Base-by-base conservation (phyloP, 2,113 vertebrate species). In the Anarhynchus alexandrinus region DNA sequence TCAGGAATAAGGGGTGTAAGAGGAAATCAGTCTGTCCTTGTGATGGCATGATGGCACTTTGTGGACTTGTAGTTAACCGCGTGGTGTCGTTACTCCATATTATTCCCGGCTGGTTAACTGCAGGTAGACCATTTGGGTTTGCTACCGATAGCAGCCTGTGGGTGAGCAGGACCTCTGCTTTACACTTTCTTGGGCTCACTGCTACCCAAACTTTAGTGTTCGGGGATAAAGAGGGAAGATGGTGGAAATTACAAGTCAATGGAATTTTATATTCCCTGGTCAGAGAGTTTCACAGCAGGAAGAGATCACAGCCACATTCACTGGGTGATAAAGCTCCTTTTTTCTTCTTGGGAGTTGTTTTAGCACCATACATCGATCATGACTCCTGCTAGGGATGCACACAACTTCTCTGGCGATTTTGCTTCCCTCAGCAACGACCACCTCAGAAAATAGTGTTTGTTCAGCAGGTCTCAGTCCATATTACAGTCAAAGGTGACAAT, bases 321-420 rank as follows among this genome's bases (percentile, higher is more conserved):
- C n/a, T 5, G 5, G 16, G 12, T 57, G 40, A 73, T 16, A 61
- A 83, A 89, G 49, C 12, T 82, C 45, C 32, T 57, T 77, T 69
- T 42, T 69, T 10, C 12, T 27, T 77, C 49, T 47, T 83, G 12
- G 40, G 59, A 70, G 51, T 21, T 0, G 0, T 34, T 61, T 86
- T 43, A 88, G 69, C 80, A 91, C 22, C 62, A 30, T 8, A 27
- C 11, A 1, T 45, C 0, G 0, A 58, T n/a, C 52, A 30, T 7
- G 34, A n/a, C 23, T 15, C 7, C 42, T 85, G 70, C 47, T 4
- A 42, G 32, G 42, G 74, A 47, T 58, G 76, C 36, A 51, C 17
- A 38, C 25, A 5, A 2, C 4, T 87, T 52, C 51, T 47, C 65
- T 64, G 30, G 42, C 1, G 5, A 23, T 34, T 51, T 42, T 82